Evolutionary conservation across 2,113 vertebrate genomes (phyloP).

Genomic region (Sorex fumeus): DNA sequence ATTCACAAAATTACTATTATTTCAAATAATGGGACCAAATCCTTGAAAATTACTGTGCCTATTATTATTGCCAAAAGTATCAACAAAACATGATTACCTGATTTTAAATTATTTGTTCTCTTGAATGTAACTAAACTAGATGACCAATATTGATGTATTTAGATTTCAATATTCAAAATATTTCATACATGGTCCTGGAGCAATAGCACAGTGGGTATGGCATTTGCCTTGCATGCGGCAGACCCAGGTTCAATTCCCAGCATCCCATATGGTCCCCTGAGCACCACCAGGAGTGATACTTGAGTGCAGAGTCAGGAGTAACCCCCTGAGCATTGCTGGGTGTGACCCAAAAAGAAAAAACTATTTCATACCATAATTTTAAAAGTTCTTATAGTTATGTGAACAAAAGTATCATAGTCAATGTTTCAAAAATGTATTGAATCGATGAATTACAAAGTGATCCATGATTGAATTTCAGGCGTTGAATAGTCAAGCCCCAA

Average conservation of each 20-base stretch:
- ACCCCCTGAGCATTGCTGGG: too few relatives aligned
- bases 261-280: too few relatives aligned
- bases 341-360: too few relatives aligned
- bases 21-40: background rate
- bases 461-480: too few relatives aligned
- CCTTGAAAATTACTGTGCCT: background rate
- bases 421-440: background rate
- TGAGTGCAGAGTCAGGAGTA: too few relatives aligned
- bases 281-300: too few relatives aligned
- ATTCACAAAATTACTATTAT: background rate
- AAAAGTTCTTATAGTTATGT: background rate
- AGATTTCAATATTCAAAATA: background rate
- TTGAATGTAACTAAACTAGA: background rate
- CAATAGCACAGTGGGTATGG: too few relatives aligned
- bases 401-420: background rate
- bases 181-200: too few relatives aligned
- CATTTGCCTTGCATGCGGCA: too few relatives aligned
- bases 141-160: background rate
- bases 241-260: too few relatives aligned
- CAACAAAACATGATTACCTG: background rate
- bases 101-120: background rate
- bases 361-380: background rate
- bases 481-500: too few relatives aligned
- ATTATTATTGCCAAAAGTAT: background rate
- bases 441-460: too few relatives aligned